A percentile compares a stretch with the other conserved stretches of the same genome.
These are phyloP conservation scores for Pristionchus fissidentatus DNA, from an alignment of 2,888 invertebrate genomes.

Conservation along the genomic window DNA sequence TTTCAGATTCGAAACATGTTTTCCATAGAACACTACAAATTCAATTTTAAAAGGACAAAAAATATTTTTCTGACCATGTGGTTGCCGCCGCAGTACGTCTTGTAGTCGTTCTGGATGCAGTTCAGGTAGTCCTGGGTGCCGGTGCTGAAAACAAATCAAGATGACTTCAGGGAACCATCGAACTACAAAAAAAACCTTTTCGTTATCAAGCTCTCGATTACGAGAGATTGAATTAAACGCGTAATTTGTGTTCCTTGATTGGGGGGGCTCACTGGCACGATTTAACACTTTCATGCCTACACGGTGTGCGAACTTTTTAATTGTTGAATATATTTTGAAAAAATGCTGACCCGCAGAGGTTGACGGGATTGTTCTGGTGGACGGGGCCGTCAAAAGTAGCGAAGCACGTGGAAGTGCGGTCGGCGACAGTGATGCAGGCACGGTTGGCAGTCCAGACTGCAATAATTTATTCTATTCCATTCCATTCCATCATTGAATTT, in stretches of 20 bases:
- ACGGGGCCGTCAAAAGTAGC: not conserved
- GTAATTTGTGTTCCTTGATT: too few species aligned
- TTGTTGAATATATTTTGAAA: too few species aligned
- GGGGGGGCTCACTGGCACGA: too few species aligned
- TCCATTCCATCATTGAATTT: too few species aligned
- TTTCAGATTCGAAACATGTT: too few species aligned
- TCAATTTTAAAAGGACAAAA: not conserved
- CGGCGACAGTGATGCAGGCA: constrained; percentile 25
- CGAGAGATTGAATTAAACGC: too few species aligned
- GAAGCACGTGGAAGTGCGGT: constrained; percentile 15
- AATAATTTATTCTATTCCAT: not conserved
- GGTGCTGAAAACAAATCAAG: not conserved
- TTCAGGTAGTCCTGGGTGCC: constrained; percentile 36
- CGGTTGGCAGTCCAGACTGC: constrained; percentile 44
- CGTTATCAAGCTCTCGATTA: not conserved
- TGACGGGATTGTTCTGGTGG: constrained; percentile 3
- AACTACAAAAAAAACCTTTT: not conserved
- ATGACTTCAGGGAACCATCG: not conserved
- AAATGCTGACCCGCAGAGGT: constrained; percentile 45
- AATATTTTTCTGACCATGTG: constrained; percentile 8
- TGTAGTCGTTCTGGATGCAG: constrained; percentile 37
- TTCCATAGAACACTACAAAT: too few species aligned
- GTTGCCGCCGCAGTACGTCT: constrained; percentile 17
- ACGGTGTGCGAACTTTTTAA: too few species aligned
- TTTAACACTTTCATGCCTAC: too few species aligned